Percentiles rank a stretch among this genome's conserved stretches.
Conservation (phyloP, 2,113 vertebrate genomes). For the Oncorhynchus nerka region DNA sequence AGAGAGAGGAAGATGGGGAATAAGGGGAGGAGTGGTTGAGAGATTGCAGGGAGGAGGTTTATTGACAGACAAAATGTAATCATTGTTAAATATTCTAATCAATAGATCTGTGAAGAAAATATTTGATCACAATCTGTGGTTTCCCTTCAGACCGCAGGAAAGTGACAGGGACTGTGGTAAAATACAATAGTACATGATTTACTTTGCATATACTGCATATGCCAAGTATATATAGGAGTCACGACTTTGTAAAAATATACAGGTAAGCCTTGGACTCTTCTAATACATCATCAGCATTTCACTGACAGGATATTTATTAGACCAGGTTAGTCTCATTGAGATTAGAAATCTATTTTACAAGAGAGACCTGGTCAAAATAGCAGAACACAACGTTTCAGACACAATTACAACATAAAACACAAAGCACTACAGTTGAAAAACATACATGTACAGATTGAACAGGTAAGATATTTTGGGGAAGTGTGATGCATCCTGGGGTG, state of each 20-base stretch:
- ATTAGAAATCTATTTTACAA: no score
- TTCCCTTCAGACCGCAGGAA: not conserved
- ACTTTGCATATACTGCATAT: not conserved
- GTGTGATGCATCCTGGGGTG: no score
- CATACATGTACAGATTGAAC: no score
- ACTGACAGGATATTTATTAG: not conserved
- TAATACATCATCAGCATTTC: not conserved
- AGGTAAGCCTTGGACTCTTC: not conserved
- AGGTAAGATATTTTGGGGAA: no score
- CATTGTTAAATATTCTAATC: not conserved
- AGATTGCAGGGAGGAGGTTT: not conserved
- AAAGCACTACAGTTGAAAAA: no score
- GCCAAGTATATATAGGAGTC: not conserved
- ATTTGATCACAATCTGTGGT: slow-evolving; percentile 13
- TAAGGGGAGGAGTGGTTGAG: not conserved
- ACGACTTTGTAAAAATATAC: not conserved
- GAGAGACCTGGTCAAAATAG: not conserved
- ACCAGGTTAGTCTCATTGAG: no score
- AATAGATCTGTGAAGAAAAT: slow-evolving; percentile 20
- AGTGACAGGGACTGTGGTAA: not conserved
- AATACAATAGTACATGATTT: not conserved
- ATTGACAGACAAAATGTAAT: slow-evolving; percentile 22
- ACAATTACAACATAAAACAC: no score
- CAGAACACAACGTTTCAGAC: no score
- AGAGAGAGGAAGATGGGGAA: not conserved